phyloP scores from a whole-genome alignment of 1,140 invertebrate genomes.

The Ectropis grisescens region DNA sequence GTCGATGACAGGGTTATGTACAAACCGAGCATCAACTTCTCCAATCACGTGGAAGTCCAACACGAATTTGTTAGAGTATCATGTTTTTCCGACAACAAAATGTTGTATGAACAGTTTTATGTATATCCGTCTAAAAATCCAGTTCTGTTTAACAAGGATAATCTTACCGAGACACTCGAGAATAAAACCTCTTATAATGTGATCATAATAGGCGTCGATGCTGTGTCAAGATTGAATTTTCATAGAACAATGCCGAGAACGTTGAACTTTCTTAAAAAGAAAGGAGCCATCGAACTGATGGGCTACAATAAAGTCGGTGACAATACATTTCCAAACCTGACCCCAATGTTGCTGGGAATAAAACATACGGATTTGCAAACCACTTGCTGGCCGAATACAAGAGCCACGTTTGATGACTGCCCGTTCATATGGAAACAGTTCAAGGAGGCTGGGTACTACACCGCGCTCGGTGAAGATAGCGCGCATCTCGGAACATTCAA shows the following conservation, averaged over 20 bases:
- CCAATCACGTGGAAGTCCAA: slow-evolving; percentile 44
- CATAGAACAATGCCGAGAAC: slow-evolving; percentile 85
- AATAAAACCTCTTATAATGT: slow-evolving; percentile 70
- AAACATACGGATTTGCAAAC: slow-evolving; percentile 72
- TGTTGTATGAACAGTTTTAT: slow-evolving; percentile 78
- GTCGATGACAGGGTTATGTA: slow-evolving; percentile 58
- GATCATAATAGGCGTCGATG: slow-evolving; percentile 88
- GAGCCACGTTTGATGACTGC: slow-evolving; percentile 71
- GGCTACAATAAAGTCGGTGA: slow-evolving; percentile 89
- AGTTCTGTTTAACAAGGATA: slow-evolving; percentile 15
- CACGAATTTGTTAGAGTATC: slow-evolving; percentile 76
- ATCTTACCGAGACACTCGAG: slow-evolving; percentile 10
- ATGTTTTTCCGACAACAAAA: slow-evolving; percentile 64
- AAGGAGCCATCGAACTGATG: slow-evolving; percentile 77
- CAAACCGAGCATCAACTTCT: slow-evolving; percentile 53
- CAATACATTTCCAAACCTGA: slow-evolving; percentile 87
- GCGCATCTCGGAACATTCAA: slow-evolving; percentile 83
- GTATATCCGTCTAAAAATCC: slow-evolving; percentile 72
- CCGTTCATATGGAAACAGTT: slow-evolving; percentile 86
- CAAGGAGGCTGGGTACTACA: slow-evolving; percentile 79
- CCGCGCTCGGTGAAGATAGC: slow-evolving; percentile 85
- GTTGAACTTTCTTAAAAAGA: slow-evolving; percentile 71
- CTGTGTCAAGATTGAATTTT: slow-evolving; percentile 88
- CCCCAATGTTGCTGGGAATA: slow-evolving; percentile 79
- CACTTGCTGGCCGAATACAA: slow-evolving; percentile 73